phyloP scores from a whole-genome alignment of 2,888 invertebrate species.

The Altica lythri region DNA sequence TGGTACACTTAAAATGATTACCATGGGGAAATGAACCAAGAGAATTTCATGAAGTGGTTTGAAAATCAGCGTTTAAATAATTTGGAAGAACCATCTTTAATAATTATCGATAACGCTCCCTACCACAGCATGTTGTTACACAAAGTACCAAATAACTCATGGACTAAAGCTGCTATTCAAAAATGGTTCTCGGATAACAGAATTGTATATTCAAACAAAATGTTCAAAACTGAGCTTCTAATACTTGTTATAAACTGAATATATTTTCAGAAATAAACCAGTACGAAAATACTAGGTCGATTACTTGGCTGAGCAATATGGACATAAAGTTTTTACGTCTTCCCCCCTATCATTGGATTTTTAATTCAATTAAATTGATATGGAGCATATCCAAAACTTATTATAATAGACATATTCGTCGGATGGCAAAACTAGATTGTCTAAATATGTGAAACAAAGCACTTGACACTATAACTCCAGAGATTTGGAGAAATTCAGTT shows the following conservation, averaged over 20 bases:
- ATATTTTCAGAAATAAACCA: neutral
- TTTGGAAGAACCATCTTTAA: neutral
- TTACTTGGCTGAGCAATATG: neutral
- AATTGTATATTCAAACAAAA: neutral
- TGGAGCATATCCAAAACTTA: too few relatives aligned
- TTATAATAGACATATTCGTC: too few relatives aligned
- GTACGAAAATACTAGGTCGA: neutral
- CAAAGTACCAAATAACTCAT: neutral
- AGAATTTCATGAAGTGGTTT: neutral
- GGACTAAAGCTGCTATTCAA: neutral
- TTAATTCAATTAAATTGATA: too few relatives aligned
- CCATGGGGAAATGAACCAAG: too few relatives aligned
- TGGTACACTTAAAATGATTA: too few relatives aligned
- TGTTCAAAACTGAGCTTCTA: neutral
- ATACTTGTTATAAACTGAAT: too few relatives aligned
- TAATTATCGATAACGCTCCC: neutral
- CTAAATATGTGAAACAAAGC: too few relatives aligned
- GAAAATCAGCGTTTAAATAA: neutral
- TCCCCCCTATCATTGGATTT: neutral
- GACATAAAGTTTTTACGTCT: neutral
- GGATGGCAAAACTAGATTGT: too few relatives aligned
- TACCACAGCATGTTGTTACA: neutral
- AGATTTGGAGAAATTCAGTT: too few relatives aligned
- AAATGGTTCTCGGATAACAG: neutral
- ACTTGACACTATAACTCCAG: too few relatives aligned